Evolutionary conservation across 2,113 vertebrate species (phyloP).

Genomic region (Todiramphus saurophagus): DNA sequence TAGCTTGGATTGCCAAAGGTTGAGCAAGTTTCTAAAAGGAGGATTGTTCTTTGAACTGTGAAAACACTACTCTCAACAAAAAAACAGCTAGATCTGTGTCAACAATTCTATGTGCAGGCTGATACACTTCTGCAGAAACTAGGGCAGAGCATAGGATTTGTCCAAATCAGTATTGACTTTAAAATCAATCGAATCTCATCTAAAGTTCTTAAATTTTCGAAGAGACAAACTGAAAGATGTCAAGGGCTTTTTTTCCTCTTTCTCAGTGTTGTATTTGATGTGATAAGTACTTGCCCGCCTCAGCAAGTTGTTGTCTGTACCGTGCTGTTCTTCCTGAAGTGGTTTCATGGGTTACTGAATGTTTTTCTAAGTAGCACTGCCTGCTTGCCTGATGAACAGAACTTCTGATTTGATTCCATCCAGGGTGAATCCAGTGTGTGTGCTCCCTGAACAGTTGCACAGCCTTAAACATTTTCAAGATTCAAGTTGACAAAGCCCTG

Average conservation of each 20-base stretch:
- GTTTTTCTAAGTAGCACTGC: neutral
- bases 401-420: neutral
- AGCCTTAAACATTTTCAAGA: neutral
- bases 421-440: neutral
- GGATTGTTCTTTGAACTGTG: slow-evolving; percentile 57
- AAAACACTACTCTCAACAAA: slow-evolving; percentile 30
- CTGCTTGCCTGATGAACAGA: fast-evolving
- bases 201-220: neutral
- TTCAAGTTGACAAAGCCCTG: neutral
- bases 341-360: neutral
- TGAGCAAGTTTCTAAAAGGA: slow-evolving; percentile 62
- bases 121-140: slow-evolving; percentile 1
- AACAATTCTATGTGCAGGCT: slow-evolving; percentile 16
- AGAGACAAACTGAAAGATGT: neutral
- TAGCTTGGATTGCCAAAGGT: slow-evolving; percentile 47
- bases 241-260: neutral
- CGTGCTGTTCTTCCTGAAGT: neutral
- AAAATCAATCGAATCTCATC: neutral
- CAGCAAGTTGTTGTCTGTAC: neutral
- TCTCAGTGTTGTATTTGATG: neutral
- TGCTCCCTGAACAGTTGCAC: neutral
- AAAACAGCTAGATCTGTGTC: neutral
- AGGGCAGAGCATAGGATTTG: neutral
- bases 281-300: neutral
- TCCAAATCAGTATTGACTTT: neutral